Conservation (phyloP, 1,140 invertebrate genomes). For the Heliconius congener region DNA sequence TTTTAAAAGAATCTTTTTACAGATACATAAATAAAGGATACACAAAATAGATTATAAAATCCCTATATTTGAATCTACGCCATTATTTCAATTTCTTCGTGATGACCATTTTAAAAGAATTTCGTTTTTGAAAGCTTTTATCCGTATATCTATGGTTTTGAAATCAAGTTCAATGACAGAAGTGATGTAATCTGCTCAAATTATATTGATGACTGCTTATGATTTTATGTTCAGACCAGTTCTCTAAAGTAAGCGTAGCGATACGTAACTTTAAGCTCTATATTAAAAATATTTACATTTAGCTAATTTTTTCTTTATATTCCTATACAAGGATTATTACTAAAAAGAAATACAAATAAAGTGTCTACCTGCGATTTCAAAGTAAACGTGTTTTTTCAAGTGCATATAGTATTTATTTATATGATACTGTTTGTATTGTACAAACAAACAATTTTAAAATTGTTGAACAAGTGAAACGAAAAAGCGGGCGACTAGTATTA, state of each 20-base stretch:
- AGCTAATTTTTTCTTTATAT: neutral
- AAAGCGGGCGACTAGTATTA: too few species aligned
- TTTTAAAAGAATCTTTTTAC: neutral
- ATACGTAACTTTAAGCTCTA: neutral
- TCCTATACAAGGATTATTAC: too few species aligned
- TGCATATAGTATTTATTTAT: too few species aligned
- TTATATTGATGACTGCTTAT: conserved; percentile 15
- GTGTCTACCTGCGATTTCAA: too few species aligned
- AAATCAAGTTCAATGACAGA: conserved; percentile 40
- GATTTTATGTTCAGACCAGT: conserved; percentile 17
- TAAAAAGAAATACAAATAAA: too few species aligned
- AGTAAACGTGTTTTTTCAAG: too few species aligned
- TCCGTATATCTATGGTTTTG: neutral
- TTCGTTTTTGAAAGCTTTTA: conserved; percentile 23
- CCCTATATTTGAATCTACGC: neutral
- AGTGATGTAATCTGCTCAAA: conserved; percentile 34
- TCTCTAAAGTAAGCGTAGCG: conserved; percentile 16
- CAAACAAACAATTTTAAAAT: too few species aligned
- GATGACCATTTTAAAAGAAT: conserved; percentile 16
- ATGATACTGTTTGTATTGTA: too few species aligned
- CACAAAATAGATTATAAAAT: neutral
- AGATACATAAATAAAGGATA: too few species aligned
- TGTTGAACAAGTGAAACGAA: too few species aligned
- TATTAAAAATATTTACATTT: neutral
- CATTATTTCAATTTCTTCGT: conserved; percentile 9